Percentiles rank a stretch among this genome's conserved stretches.
Conservation (phyloP, 2,797 vertebrate genomes). For the Eulemur coronatus region DNA sequence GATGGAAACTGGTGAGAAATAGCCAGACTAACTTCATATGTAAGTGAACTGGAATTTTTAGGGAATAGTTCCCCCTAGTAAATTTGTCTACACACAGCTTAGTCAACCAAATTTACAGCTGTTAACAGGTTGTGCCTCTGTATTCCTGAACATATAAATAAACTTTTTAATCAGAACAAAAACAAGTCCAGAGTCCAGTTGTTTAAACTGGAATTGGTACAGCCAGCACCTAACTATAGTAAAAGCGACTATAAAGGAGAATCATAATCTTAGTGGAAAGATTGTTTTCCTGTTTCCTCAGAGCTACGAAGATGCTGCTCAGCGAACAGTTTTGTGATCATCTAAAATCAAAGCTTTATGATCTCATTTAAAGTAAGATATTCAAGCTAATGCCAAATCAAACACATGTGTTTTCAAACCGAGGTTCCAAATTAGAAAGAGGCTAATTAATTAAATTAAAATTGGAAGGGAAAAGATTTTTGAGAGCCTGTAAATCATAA, state of each 20-base stretch:
- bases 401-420: constrained; percentile 43
- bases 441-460: constrained; percentile 68
- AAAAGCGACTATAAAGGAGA: constrained; percentile 52
- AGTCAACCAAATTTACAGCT: constrained; percentile 81
- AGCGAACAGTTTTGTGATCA: constrained; percentile 20
- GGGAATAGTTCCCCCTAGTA: constrained; percentile 69
- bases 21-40: constrained; percentile 67
- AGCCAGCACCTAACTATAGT: constrained; percentile 57
- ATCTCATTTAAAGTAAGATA: constrained; percentile 56
- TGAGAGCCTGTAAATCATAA: constrained; percentile 63
- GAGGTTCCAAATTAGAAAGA: constrained; percentile 63
- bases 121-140: constrained; percentile 76
- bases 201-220: constrained; percentile 69
- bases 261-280: constrained; percentile 52
- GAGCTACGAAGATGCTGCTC: constrained; percentile 33
- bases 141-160: constrained; percentile 68
- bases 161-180: constrained; percentile 76
- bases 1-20: constrained; percentile 72
- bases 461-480: constrained; percentile 59
- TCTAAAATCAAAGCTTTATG: background rate
- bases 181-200: constrained; percentile 57
- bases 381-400: constrained; percentile 42
- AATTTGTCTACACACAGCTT: constrained; percentile 80
- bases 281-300: constrained; percentile 61
- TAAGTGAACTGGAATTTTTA: constrained; percentile 77